These are phyloP conservation scores for Neoscelio sp. DNA, from an alignment of 2,888 invertebrate species.

Conservation along the genomic window DNA sequence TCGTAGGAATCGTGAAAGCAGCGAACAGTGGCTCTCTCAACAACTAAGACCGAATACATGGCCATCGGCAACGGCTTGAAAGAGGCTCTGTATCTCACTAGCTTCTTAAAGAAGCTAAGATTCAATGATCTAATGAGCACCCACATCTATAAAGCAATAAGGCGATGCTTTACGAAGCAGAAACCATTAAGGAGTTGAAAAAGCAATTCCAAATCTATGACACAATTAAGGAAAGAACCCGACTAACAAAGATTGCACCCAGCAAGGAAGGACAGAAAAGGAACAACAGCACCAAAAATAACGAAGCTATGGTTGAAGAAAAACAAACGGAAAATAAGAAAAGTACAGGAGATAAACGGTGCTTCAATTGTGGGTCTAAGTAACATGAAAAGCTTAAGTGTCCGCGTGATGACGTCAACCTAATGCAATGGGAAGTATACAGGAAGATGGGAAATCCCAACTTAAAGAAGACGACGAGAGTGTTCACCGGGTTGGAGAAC, in stretches of 20 bases:
- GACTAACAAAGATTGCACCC: background rate
- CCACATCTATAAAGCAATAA: conserved; percentile 34
- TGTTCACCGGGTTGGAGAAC: conserved; percentile 11
- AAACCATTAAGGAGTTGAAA: conserved; percentile 26
- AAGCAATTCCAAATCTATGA: conserved; percentile 16
- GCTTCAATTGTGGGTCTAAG: conserved; percentile 33
- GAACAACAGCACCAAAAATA: background rate
- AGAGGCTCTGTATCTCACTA: no score
- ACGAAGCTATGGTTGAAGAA: background rate
- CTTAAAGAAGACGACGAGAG: background rate
- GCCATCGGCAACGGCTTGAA: no score
- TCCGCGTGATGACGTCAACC: conserved; percentile 6
- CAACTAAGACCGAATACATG: no score
- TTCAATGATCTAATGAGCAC: no score
- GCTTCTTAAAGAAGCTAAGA: no score
- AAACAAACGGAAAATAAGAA: background rate
- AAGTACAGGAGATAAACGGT: conserved; percentile 3
- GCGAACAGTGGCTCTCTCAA: no score
- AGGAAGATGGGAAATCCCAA: conserved; percentile 1
- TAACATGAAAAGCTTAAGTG: background rate
- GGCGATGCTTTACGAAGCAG: conserved; percentile 22
- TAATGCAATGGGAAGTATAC: background rate
- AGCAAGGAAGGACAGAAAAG: conserved; percentile 5
- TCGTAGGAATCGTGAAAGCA: no score
- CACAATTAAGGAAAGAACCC: conserved; percentile 12